Evolutionary conservation across 2,113 vertebrate genomes (phyloP).

Genomic region (Candoia aspera): DNA sequence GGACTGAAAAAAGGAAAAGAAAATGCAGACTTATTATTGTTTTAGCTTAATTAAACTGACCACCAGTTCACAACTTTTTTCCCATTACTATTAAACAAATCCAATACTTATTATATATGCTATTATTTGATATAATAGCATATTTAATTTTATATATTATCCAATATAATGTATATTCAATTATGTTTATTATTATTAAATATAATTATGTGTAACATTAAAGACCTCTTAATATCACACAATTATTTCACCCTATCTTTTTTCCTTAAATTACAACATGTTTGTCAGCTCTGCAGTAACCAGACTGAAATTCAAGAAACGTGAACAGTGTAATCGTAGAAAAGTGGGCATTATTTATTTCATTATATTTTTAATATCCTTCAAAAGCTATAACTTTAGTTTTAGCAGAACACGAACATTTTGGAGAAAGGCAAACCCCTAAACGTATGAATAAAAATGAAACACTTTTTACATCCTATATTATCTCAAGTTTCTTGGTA

Average conservation of each 20-base stretch:
- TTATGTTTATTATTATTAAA: not conserved
- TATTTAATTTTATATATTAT: not conserved
- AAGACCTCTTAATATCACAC: not conserved
- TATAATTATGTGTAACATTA: constrained; percentile 22
- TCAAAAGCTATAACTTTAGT: not conserved
- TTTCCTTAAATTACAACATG: constrained; percentile 5
- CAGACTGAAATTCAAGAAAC: not conserved
- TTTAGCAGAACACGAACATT: not conserved
- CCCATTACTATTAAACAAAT: constrained; percentile 32
- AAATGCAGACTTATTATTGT: constrained; percentile 55
- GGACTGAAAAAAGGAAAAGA: constrained; percentile 34
- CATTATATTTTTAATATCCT: not conserved
- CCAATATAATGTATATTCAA: not conserved
- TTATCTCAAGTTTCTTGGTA: not conserved
- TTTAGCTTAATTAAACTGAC: constrained; percentile 55
- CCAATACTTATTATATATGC: constrained; percentile 36
- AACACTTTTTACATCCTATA: not conserved
- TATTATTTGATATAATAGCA: not conserved
- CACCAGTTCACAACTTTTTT: constrained; percentile 40
- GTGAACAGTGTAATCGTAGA: not conserved
- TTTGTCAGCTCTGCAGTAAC: not conserved
- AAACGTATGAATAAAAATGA: not conserved
- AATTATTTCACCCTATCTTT: constrained; percentile 1
- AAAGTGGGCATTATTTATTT: not conserved
- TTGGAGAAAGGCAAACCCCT: not conserved